A percentile compares a stretch with the other conserved stretches of the same genome.
phyloP scores from a whole-genome alignment of 2,113 vertebrate genomes.

The Vimba vimba region DNA sequence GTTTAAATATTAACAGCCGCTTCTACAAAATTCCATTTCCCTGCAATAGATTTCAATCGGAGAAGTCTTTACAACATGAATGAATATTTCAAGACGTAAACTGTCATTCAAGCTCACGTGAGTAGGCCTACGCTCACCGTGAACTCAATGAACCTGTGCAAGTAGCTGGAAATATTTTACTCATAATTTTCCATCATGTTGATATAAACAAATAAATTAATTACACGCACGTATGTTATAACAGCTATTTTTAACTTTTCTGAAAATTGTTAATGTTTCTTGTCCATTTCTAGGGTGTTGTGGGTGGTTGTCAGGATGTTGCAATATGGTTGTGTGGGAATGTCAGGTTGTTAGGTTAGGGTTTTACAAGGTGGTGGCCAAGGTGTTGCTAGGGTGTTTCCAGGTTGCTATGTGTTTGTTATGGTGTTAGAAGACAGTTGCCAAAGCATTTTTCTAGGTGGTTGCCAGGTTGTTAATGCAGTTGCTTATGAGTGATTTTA shows the following conservation, averaged over 20 bases:
- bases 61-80: conserved; percentile 49
- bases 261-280: too few species aligned
- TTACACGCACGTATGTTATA: too few species aligned
- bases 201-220: background rate
- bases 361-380: background rate
- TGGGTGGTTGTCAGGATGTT: too few species aligned
- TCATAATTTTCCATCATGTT: background rate
- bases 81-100: conserved; percentile 58
- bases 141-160: background rate
- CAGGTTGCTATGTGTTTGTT: background rate
- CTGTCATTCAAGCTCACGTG: conserved; percentile 27
- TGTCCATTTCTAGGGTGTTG: too few species aligned
- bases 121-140: background rate
- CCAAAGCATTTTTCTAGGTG: background rate
- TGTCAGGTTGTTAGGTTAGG: background rate
- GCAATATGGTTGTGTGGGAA: background rate
- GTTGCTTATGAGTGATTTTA: background rate
- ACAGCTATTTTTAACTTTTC: too few species aligned
- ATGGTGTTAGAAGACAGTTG: background rate
- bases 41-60: conserved; percentile 63
- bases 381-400: background rate
- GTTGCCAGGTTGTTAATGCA: background rate
- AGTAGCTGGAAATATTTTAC: background rate
- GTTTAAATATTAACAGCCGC: conserved; percentile 68
- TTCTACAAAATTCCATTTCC: conserved; percentile 60